A percentile compares a stretch with the other conserved stretches of the same genome.
phyloP scores from a whole-genome alignment of 2,797 vertebrate species.

The Diceros bicornis region DNA sequence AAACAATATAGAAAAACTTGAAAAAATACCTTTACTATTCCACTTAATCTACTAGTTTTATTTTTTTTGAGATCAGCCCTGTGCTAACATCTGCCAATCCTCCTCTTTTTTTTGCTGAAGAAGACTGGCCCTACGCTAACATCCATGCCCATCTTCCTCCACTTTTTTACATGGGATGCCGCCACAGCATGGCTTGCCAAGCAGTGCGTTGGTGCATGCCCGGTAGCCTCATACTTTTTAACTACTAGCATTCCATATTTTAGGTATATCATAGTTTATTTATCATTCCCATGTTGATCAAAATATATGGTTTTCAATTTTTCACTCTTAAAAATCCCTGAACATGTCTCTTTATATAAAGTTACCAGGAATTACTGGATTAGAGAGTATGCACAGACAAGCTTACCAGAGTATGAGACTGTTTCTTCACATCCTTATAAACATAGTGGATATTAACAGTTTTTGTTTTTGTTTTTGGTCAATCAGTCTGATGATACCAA shows the following conservation, averaged over 20 bases:
- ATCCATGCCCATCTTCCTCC: no score
- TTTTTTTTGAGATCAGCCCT: no score
- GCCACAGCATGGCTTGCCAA: no score
- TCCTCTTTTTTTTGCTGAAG: no score
- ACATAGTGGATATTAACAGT: not conserved
- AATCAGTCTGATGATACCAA: not conserved
- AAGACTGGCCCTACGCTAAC: no score
- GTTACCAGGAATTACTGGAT: not conserved
- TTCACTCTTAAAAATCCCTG: slow-evolving; percentile 1
- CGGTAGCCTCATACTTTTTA: not conserved
- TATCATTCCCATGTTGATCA: not conserved
- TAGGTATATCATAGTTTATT: not conserved
- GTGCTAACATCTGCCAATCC: no score
- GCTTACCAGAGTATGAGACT: not conserved
- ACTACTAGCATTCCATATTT: not conserved
- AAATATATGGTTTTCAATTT: not conserved
- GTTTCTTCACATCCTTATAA: not conserved
- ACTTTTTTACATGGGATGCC: no score
- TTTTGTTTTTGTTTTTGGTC: not conserved
- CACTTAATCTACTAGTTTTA: not conserved
- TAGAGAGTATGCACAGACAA: not conserved
- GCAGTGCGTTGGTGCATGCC: no score
- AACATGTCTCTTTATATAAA: not conserved
- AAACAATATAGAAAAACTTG: not conserved
- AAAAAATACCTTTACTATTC: not conserved